Base-by-base conservation (phyloP, 2,113 vertebrate species). In the Cavia aperea region DNA sequence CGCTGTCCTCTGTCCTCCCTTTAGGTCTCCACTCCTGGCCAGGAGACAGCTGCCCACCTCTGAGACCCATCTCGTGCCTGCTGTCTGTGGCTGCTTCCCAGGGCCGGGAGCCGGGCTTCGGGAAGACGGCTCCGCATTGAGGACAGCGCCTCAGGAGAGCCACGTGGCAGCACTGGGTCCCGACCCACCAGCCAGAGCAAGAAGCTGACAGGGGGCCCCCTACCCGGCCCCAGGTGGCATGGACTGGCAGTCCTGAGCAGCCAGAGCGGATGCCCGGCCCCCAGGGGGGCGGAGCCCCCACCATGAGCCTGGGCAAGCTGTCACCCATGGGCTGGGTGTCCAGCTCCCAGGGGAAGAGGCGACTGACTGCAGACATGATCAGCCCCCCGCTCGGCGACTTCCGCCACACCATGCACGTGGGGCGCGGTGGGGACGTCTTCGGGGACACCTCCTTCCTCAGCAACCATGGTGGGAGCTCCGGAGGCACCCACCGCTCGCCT, bases 381-480 rank as follows among this genome's bases (percentile, higher is more conserved):
- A 99, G 99, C 97, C 98, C 98, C 0, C 99, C 99, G 0, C 95
- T 99, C 26, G 98, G 98, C 0, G 99, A 99, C 97, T 99, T 99
- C 94, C 98, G 99, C 33, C 99, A 99, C 95, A 99, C 99, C 60
- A 99, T 99, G 99, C 99, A 99, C 0, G 99, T 99, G 46, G 99
- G 99, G 31, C 99, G 98, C 0, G 99, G 99, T 0, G 99, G 99
- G 0, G 99, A 99, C 0, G 99, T 98, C 90, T 99, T 99, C 0
- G 99, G 99, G 0, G 99, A 99, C 97, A 99, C 99, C 62, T 98
- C 99, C n/a, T 99, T 99, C 97, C 98, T 99, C 9, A 99, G 98
- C 96, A 98, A 99, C 97, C 98, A 98, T 0, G 98, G 98, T 0
- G 98, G 99, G 56, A 5, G 88, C 0, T 96, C 95, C 18, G 94